Base-by-base conservation (phyloP, 2,888 invertebrate species). In the Epistrophe eligans region DNA sequence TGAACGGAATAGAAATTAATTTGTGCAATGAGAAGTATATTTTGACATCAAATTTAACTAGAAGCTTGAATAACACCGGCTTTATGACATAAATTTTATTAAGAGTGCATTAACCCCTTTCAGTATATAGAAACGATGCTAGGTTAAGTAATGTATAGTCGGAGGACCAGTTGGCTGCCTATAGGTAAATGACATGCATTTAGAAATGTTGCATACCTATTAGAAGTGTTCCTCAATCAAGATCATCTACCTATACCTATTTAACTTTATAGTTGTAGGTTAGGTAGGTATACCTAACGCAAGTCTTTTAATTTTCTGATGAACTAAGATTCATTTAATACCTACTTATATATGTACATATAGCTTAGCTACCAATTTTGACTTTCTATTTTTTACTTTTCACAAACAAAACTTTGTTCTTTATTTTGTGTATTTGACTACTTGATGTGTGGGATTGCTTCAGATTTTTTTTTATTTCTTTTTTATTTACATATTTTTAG, bases 61-160 rank as follows among this genome's bases (percentile, higher is more conserved):
- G 55, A 7, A 58, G 5, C 45, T 35, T 45, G 45, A 45, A 43
- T 50, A 67, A 67, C 32, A 38, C 35, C 28, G 35, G 17, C 66
- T 77, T 57, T 35, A 48, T 48, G 32, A 19, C 40, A 70, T 60
- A 28, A 10, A 45, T 57, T 71, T 48, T 57, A 50, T 48, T 50
- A 24, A 48, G 64, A 62, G 81, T 71, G 19, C 71, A 43, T 82
- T 82, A 66, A 82, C 81, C 76, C 40, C 64, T 64, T 64, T 40
- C 17, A 24, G 43, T 7, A 32, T 7, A 32, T 32, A 45, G 19
- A 58, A 43, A 43, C n/a, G 43, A 62, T 64, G 70, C 38, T 40
- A 35, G 52, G 32, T 58, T 60, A 70, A 24, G 24, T 28, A 28
- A 17, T 24, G 17, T 28, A 24, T 58, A 4, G n/a, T 35, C 32